These are phyloP conservation scores for Globia sparganii DNA, from an alignment of 2,888 invertebrate genomes.

Conservation along the genomic window DNA sequence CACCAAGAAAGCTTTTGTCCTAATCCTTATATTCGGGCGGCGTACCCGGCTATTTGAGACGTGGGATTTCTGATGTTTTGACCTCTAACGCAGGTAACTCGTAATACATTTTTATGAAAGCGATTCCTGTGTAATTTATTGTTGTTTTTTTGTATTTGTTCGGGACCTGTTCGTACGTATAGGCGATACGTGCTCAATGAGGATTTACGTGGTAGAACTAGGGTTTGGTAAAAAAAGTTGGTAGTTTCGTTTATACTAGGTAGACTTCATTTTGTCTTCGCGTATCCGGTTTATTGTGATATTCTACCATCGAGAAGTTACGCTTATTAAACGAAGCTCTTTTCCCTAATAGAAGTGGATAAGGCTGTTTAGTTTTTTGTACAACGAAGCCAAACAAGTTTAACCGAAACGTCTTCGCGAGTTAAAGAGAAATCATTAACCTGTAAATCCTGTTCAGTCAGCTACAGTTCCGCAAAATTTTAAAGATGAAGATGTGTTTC, in stretches of 20 bases:
- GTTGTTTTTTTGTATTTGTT: slow-evolving; percentile 61
- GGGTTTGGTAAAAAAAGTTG: slow-evolving; percentile 17
- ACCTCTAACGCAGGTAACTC: slow-evolving; percentile 66
- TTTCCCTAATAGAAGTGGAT: neutral
- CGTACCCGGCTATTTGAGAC: slow-evolving; percentile 54
- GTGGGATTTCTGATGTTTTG: slow-evolving; percentile 65
- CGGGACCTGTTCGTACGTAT: slow-evolving; percentile 49
- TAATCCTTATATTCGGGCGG: slow-evolving; percentile 74
- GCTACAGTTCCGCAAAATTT: slow-evolving; percentile 22
- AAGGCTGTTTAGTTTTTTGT: slow-evolving; percentile 2
- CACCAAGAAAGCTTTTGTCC: slow-evolving; percentile 74
- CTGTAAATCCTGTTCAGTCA: slow-evolving; percentile 39
- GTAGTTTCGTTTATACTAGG: neutral
- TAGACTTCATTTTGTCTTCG: neutral
- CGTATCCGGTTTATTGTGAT: slow-evolving; percentile 25
- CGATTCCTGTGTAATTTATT: slow-evolving; percentile 54
- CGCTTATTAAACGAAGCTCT: neutral
- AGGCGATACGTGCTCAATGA: slow-evolving; percentile 47
- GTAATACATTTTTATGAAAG: slow-evolving; percentile 59
- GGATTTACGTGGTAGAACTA: slow-evolving; percentile 37
- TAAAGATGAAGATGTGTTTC: slow-evolving; percentile 37
- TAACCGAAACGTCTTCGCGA: slow-evolving; percentile 29
- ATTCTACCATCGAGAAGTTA: neutral
- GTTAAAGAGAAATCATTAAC: slow-evolving; percentile 48
- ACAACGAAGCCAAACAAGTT: slow-evolving; percentile 30